Base-by-base conservation (phyloP, 1,140 invertebrate species). In the Eulimnadia texana region DNA sequence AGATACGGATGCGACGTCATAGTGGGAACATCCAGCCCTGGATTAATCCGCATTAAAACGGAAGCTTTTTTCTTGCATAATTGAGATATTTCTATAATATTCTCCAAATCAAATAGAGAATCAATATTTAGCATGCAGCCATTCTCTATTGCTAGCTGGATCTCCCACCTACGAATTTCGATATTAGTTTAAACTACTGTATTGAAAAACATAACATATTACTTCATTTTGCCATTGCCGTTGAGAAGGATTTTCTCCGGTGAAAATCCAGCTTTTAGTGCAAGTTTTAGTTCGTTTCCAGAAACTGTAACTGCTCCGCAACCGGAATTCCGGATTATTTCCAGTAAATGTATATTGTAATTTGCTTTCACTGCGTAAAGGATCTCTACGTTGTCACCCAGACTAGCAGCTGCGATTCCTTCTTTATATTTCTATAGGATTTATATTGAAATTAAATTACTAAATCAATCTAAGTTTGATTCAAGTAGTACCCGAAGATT, bases 161-260 rank as follows among this genome's bases (percentile, higher is more conserved):
- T 70, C 66, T 74, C 74, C 70, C 70, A 72, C 0, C 62, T 63
- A 3, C 6, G 52, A 61, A 20, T 25, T 27, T 2, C 50, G 29
- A 58, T 60, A 20, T 60, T 3, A 20, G 11, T 47, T n/a, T 59
- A 42, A 23, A 42, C 16, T 42, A 42, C 33, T 6, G 6, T 42
- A 42, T 9, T 42, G 6, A 42, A 42, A 9, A 42, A 42, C n/a
- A 3, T 11, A 59, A 23, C 19, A 56, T 58, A 25, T 63, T 57
- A 68, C 67, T 54, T 54, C 50, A 67, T 65, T 64, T 76, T 76
- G 19, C 74, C 74, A 62, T 74, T 74, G 20, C 74, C 74, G 66
- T 75, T 76, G 19, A 73, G 68, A 28, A 76, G 56, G 16, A 74
- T 68, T 3, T 62, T 52, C 23, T 61, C 47, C 13, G 69, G 65